A percentile compares a stretch with the other conserved stretches of the same genome.
phyloP scores from a whole-genome alignment of 2,888 invertebrate species.

The Drosophila anceps region DNA sequence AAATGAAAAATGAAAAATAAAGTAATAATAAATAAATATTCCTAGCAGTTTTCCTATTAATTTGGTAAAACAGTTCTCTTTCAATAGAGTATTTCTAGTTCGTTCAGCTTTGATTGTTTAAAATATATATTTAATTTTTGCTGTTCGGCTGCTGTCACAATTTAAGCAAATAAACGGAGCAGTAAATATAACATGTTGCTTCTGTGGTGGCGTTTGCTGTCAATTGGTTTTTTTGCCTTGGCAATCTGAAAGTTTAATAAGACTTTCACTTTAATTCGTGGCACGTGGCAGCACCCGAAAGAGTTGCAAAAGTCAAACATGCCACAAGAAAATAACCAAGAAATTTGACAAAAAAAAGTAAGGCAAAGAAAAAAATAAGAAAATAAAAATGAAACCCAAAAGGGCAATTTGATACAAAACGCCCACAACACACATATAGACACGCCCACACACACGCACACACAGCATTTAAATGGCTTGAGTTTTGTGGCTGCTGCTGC shows the following conservation, averaged over 20 bases:
- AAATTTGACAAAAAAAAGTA: slow-evolving; percentile 26
- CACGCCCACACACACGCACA: neutral
- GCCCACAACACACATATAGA: slow-evolving; percentile 1
- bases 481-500: slow-evolving; percentile 12
- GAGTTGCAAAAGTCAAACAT: slow-evolving; percentile 49
- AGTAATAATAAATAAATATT: no score
- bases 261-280: slow-evolving; percentile 59
- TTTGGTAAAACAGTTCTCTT: neutral
- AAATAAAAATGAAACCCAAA: slow-evolving; percentile 28
- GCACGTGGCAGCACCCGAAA: slow-evolving; percentile 38
- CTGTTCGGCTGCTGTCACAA: slow-evolving; percentile 27
- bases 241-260: slow-evolving; percentile 57
- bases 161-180: slow-evolving; percentile 51
- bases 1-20: no score
- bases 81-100: neutral
- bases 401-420: slow-evolving; percentile 42
- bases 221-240: slow-evolving; percentile 40
- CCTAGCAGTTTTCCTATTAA: no score
- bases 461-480: slow-evolving; percentile 43
- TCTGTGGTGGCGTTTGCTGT: slow-evolving; percentile 35
- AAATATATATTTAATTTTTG: slow-evolving; percentile 1
- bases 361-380: slow-evolving; percentile 1
- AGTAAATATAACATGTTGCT: slow-evolving; percentile 50
- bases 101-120: neutral
- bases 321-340: slow-evolving; percentile 20